Percentiles rank a stretch among this genome's conserved stretches.
phyloP scores from a whole-genome alignment of 2,113 vertebrate genomes.

The Asarcornis scutulata region DNA sequence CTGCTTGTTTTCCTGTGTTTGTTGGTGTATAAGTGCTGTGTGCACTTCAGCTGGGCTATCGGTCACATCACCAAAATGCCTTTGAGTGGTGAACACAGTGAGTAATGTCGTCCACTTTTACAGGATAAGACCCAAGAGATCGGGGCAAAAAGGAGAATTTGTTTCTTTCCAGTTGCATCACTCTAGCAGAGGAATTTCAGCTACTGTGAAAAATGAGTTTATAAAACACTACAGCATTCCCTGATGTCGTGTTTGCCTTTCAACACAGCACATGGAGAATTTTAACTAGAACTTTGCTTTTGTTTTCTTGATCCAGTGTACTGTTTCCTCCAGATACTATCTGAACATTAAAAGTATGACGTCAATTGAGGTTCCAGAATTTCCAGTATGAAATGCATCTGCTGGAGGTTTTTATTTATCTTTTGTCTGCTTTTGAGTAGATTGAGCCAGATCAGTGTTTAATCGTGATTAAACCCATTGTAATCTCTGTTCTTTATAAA shows the following conservation, averaged over 20 bases:
- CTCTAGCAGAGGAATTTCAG: not conserved
- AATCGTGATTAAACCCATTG: conserved; percentile 58
- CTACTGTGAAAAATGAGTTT: not conserved
- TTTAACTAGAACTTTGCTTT: conserved; percentile 52
- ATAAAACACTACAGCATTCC: not conserved
- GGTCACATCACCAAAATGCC: not conserved
- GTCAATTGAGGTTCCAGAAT: conserved; percentile 56
- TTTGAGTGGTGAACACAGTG: not conserved
- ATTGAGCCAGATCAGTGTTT: conserved; percentile 64
- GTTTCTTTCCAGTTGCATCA: not conserved
- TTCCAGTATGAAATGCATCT: conserved; percentile 61
- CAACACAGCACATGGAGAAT: not conserved
- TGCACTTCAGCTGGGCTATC: too few species aligned
- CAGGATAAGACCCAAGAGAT: not conserved
- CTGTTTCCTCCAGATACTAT: conserved; percentile 61
- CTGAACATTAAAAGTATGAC: conserved; percentile 56
- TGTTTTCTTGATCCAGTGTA: conserved; percentile 38
- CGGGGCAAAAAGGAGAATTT: not conserved
- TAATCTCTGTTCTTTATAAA: conserved; percentile 45
- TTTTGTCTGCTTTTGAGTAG: conserved; percentile 50
- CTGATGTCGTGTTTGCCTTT: not conserved
- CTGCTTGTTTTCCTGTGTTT: too few species aligned
- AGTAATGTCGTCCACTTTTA: not conserved
- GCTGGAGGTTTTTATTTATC: conserved; percentile 56
- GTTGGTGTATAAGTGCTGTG: too few species aligned